These are phyloP conservation scores for Holacanthella duospinosa DNA, from an alignment of 2,888 invertebrate species.

Conservation along the genomic window DNA sequence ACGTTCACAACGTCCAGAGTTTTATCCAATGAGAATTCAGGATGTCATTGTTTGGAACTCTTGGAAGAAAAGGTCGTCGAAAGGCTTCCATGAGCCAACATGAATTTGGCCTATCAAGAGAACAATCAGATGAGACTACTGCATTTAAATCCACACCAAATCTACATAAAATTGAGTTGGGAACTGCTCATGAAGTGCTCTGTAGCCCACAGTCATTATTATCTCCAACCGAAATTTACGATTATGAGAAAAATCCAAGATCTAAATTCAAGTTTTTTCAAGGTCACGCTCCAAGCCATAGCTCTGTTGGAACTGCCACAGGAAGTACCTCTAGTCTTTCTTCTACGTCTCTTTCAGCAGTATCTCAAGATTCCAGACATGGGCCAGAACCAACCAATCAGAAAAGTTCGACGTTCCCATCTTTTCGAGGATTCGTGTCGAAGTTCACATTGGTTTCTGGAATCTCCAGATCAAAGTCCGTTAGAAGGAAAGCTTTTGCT, in stretches of 20 bases:
- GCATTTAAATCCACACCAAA: slow-evolving; percentile 31
- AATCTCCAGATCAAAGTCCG: slow-evolving; percentile 20
- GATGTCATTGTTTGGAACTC: slow-evolving; percentile 31
- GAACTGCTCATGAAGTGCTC: slow-evolving; percentile 1
- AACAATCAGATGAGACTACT: slow-evolving; percentile 4
- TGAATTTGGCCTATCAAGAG: slow-evolving; percentile 9
- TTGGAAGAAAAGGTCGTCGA: slow-evolving; percentile 24
- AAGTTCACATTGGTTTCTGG: slow-evolving; percentile 23
- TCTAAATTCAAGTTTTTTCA: neutral
- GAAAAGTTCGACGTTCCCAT: neutral
- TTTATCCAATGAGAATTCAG: neutral
- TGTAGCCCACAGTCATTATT: too few relatives aligned
- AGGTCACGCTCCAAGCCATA: neutral
- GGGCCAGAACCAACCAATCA: neutral
- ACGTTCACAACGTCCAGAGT: too few relatives aligned
- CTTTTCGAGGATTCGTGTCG: slow-evolving; percentile 18
- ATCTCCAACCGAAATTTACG: neutral
- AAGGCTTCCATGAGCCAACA: slow-evolving; percentile 6
- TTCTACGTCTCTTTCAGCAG: neutral
- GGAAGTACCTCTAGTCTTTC: neutral
- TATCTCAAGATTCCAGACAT: neutral
- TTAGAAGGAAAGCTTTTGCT: slow-evolving; percentile 19
- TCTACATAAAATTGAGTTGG: slow-evolving; percentile 19
- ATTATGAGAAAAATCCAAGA: slow-evolving; percentile 1
- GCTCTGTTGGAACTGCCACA: neutral